phyloP scores from a whole-genome alignment of 2,113 vertebrate genomes.

The Apus apus region DNA sequence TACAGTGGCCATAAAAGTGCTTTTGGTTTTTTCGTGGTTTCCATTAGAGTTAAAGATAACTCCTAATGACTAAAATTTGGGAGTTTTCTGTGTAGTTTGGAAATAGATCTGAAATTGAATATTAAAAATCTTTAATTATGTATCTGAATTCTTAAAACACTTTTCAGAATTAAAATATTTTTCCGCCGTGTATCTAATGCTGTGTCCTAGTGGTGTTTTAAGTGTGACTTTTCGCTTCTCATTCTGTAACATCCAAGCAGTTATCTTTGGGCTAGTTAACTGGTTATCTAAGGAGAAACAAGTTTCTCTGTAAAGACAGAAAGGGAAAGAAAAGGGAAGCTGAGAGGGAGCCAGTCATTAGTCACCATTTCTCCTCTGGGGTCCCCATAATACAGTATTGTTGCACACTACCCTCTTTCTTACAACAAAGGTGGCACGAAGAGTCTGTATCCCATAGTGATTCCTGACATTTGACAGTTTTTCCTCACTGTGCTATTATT shows the following conservation, averaged over 20 bases:
- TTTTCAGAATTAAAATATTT: conserved; percentile 41
- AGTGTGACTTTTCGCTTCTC: neutral
- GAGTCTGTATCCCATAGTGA: neutral
- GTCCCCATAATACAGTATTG: neutral
- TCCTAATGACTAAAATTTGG: neutral
- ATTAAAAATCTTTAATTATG: neutral
- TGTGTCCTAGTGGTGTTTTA: neutral
- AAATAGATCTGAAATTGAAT: neutral
- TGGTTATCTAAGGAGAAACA: neutral
- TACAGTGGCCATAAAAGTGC: neutral
- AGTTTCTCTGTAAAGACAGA: neutral
- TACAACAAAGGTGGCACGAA: fast-evolving
- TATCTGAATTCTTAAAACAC: conserved; percentile 15
- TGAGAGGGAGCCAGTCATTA: neutral
- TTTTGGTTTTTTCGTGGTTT: neutral
- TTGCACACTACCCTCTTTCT: neutral
- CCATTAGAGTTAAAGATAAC: conserved; percentile 10
- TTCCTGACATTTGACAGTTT: neutral
- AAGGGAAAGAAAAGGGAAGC: neutral
- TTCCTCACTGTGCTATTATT: neutral
- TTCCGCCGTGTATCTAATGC: neutral
- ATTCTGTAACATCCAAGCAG: neutral
- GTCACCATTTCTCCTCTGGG: neutral
- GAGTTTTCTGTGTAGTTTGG: neutral
- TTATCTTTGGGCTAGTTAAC: neutral